Evolutionary conservation across 2,888 invertebrate species (phyloP).

Genomic region (Pollenia griseotomentosa): DNA sequence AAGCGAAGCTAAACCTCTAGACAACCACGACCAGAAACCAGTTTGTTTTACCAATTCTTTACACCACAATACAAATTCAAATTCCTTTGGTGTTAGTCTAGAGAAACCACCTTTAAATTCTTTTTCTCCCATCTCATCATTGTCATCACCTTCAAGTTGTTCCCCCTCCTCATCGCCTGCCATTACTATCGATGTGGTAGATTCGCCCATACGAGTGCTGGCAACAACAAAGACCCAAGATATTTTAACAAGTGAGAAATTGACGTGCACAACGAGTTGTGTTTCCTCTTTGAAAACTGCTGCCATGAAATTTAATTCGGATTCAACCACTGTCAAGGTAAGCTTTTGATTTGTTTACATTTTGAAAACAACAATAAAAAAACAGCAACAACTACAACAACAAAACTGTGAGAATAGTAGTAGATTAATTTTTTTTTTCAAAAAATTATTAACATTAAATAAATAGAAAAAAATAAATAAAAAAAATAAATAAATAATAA

Average conservation of each 20-base stretch:
- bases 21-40: conserved; percentile 9
- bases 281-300: conserved; percentile 67
- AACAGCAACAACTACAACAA: conserved; percentile 15
- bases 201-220: conserved; percentile 58
- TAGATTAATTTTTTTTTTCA: conserved; percentile 25
- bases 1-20: not conserved
- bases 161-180: not conserved
- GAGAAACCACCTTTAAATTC: conserved; percentile 21
- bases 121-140: conserved; percentile 9
- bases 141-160: conserved; percentile 27
- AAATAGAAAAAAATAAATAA: conserved; percentile 10
- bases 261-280: conserved; percentile 56
- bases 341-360: conserved; percentile 61
- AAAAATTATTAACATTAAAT: conserved; percentile 33
- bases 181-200: conserved; percentile 43
- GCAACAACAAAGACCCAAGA: conserved; percentile 66
- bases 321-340: conserved; percentile 80
- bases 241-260: conserved; percentile 59
- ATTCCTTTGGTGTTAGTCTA: conserved; percentile 18
- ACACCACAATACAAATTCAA: not conserved
- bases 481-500: no score
- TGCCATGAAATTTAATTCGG: conserved; percentile 79
- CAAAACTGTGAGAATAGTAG: not conserved
- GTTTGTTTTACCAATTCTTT: conserved; percentile 40
- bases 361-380: conserved; percentile 1